Evolutionary conservation across 2,797 vertebrate genomes (phyloP), one percentile per base, ranked within the genome.

Genomic region (Galagoides demidoff): DNA sequence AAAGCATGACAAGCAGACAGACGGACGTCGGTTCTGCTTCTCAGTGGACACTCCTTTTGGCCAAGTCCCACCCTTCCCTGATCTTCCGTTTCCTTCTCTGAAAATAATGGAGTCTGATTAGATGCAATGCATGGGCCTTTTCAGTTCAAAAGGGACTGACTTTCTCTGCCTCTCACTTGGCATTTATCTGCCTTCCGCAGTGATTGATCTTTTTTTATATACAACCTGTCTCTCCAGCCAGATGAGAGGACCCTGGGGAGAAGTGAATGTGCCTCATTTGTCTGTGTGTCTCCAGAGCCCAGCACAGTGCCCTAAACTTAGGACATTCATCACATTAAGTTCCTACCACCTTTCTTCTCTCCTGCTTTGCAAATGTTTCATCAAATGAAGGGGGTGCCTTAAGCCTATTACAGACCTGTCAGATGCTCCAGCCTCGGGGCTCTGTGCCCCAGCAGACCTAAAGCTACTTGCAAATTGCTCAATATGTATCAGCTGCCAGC

Each of bases 151-250:
- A 68, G 22, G 55, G 49, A 92, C 25, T 68, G 66, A n/a, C 12
- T 25, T 17, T 29, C 37, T 82, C 64, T 81, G 79, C 34, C n/a
- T 70, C 11, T 95, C 74, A 12, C 17, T 71, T 1, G 5, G 11
- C 71, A 49, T 66, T 31, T 89, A 31, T 73, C 89, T 94, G 76
- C 71, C 19, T 81, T 81, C 31, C 29, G 23, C 0, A 0, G 61
- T 83, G 89, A 96, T n/a, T 68, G 85, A 96, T 94, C 20, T 82
- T 94, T 90, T 82, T 92, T 85, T 90, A n/a, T 37, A 95, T 31
- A 4, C 10, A 23, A 52, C 13, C 45, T 95, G 73, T 63, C 91
- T 89, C 63, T 23, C 57, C 57, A 92, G 77, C 34, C 57, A 93
- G 71, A 84, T 91, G 63, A 93, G 13, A 20, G 52, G 78, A 88